Percentiles rank a stretch among this genome's conserved stretches.
These are phyloP conservation scores for Rhodeus uyekii DNA, from an alignment of 2,797 vertebrate species.

Conservation along the genomic window DNA sequence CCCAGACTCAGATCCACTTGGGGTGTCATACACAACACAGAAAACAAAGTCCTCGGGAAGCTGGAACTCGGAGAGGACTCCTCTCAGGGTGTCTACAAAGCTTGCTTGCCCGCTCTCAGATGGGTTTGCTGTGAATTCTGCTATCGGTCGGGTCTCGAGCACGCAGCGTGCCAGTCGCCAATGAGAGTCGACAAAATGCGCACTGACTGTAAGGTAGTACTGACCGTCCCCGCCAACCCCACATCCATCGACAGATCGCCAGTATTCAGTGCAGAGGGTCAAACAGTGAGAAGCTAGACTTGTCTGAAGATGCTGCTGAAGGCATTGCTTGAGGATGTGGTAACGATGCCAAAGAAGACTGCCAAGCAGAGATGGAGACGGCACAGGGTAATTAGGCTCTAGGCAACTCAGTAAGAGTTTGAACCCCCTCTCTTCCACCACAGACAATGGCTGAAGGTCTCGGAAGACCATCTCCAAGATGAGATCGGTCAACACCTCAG, in stretches of 20 bases:
- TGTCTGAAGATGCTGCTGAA: slow-evolving; percentile 65
- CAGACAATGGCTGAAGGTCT: slow-evolving; percentile 70
- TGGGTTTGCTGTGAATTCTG: slow-evolving; percentile 39
- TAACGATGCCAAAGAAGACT: slow-evolving; percentile 67
- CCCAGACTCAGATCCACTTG: slow-evolving; percentile 34
- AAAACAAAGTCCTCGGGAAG: slow-evolving; percentile 62
- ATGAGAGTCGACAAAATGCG: slow-evolving; percentile 67
- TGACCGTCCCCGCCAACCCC: slow-evolving; percentile 59
- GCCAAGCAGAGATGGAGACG: slow-evolving; percentile 62
- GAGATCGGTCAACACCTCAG: slow-evolving; percentile 64
- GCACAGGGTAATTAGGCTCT: slow-evolving; percentile 65
- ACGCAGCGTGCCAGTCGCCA: slow-evolving; percentile 68
- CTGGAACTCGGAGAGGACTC: slow-evolving; percentile 63
- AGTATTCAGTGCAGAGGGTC: slow-evolving; percentile 66
- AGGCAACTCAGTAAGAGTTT: slow-evolving; percentile 68
- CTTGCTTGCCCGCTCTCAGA: slow-evolving; percentile 22
- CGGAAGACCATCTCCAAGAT: slow-evolving; percentile 72
- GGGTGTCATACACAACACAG: slow-evolving; percentile 66
- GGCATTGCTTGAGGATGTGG: slow-evolving; percentile 62
- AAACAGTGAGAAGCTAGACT: slow-evolving; percentile 59
- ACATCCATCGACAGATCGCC: slow-evolving; percentile 63
- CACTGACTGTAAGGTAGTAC: slow-evolving; percentile 62
- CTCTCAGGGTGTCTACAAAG: slow-evolving; percentile 58
- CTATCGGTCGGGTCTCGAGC: slow-evolving; percentile 62
- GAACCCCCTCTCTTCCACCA: slow-evolving; percentile 73